phyloP scores from a whole-genome alignment of 2,888 invertebrate genomes.

The Agonum fuliginosum region DNA sequence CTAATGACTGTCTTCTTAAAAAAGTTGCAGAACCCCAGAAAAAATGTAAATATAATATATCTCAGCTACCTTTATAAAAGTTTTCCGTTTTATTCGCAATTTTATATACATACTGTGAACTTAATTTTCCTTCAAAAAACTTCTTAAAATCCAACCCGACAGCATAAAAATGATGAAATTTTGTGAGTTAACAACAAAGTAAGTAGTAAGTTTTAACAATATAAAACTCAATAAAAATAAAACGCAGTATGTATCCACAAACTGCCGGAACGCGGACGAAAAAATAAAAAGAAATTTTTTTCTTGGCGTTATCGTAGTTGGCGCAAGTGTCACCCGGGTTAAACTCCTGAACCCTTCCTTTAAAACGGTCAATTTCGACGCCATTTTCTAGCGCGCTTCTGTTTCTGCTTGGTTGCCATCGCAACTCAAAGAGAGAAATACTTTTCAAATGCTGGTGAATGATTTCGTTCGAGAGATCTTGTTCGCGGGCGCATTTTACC shows the following conservation, averaged over 20 bases:
- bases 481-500: no score
- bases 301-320: slow-evolving; percentile 9
- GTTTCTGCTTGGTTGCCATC: slow-evolving; percentile 28
- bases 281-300: slow-evolving; percentile 15
- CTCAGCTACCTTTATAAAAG: not conserved
- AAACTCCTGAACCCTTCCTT: slow-evolving; percentile 29
- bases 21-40: no score
- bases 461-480: no score
- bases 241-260: slow-evolving; percentile 36
- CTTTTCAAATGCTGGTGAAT: no score
- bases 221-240: slow-evolving; percentile 37
- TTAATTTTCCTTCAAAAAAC: slow-evolving; percentile 8
- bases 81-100: not conserved
- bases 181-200: slow-evolving; percentile 26
- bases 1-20: no score
- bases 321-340: slow-evolving; percentile 26
- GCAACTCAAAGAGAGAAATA: no score
- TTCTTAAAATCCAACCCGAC: slow-evolving; percentile 1
- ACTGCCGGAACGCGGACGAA: slow-evolving; percentile 8
- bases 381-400: slow-evolving; percentile 17
- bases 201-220: slow-evolving; percentile 39
- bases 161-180: slow-evolving; percentile 23
- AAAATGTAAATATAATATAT: not conserved
- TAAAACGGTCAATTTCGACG: slow-evolving; percentile 19
- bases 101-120: not conserved